phyloP scores from a whole-genome alignment of 1,140 invertebrate genomes.

The Ladona fulva region DNA sequence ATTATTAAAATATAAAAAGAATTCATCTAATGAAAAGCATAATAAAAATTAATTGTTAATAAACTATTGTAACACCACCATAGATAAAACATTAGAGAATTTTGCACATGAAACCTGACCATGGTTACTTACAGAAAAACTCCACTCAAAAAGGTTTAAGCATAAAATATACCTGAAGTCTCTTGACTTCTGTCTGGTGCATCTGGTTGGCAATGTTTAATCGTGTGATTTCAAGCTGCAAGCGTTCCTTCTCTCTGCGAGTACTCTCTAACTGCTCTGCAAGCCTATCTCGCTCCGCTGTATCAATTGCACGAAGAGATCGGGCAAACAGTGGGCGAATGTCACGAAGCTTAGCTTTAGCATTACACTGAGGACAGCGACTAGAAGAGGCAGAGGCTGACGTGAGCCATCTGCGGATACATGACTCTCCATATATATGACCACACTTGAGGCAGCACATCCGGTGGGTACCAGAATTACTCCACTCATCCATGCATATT shows the following conservation, averaged over 20 bases:
- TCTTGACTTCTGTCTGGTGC: neutral
- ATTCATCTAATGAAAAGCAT: too few species aligned
- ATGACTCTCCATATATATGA: constrained; percentile 78
- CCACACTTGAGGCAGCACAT: constrained; percentile 78
- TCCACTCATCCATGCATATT: constrained; percentile 82
- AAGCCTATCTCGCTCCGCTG: constrained; percentile 49
- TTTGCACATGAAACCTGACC: too few species aligned
- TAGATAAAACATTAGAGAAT: too few species aligned
- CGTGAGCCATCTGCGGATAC: constrained; percentile 71
- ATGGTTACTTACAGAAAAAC: too few species aligned
- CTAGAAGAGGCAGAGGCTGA: constrained; percentile 20
- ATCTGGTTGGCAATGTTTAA: neutral
- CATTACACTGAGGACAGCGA: constrained; percentile 81
- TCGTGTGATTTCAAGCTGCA: neutral
- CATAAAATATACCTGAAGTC: neutral
- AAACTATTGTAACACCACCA: too few species aligned
- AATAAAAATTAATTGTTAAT: too few species aligned
- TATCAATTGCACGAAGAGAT: constrained; percentile 52
- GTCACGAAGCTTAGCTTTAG: constrained; percentile 60
- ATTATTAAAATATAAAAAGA: too few species aligned
- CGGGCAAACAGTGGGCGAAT: constrained; percentile 64
- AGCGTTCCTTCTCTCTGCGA: constrained; percentile 17
- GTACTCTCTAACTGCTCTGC: constrained; percentile 43
- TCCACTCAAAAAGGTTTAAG: too few species aligned
- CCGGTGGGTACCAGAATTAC: constrained; percentile 73